Conservation (phyloP, 2,888 invertebrate species). For the Hemicrepidius hirtus region DNA sequence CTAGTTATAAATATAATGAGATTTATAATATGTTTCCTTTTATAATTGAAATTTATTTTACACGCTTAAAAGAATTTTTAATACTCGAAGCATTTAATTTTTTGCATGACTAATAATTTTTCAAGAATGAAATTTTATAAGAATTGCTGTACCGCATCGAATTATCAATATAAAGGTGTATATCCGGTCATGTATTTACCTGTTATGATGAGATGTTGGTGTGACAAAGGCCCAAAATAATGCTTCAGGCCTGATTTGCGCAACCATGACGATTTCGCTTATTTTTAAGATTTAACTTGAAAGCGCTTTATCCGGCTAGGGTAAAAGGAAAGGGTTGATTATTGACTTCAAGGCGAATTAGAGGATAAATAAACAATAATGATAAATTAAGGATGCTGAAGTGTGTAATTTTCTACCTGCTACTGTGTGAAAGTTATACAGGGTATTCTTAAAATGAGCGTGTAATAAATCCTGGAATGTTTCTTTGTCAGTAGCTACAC, state of each 20-base stretch:
- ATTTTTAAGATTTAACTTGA: slow-evolving; percentile 33
- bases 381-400: neutral
- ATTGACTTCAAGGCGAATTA: slow-evolving; percentile 29
- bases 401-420: slow-evolving; percentile 17
- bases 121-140: slow-evolving; percentile 43
- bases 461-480: no score
- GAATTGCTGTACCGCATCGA: slow-evolving; percentile 43
- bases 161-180: slow-evolving; percentile 52
- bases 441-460: no score
- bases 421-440: neutral
- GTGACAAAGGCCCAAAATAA: slow-evolving; percentile 52
- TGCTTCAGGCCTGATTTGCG: slow-evolving; percentile 57
- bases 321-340: slow-evolving; percentile 36
- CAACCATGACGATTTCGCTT: slow-evolving; percentile 45
- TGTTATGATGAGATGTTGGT: slow-evolving; percentile 51
- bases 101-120: slow-evolving; percentile 39
- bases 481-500: no score
- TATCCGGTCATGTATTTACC: slow-evolving; percentile 52
- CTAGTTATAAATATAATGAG: no score
- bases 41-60: no score
- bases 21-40: no score
- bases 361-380: slow-evolving; percentile 28
- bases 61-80: slow-evolving; percentile 1
- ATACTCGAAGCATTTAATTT: slow-evolving; percentile 28
- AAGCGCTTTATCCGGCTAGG: slow-evolving; percentile 19